Evolutionary conservation across 2,113 vertebrate genomes (phyloP), one percentile per base, ranked within the genome.

Genomic region (Corythornis cristatus): DNA sequence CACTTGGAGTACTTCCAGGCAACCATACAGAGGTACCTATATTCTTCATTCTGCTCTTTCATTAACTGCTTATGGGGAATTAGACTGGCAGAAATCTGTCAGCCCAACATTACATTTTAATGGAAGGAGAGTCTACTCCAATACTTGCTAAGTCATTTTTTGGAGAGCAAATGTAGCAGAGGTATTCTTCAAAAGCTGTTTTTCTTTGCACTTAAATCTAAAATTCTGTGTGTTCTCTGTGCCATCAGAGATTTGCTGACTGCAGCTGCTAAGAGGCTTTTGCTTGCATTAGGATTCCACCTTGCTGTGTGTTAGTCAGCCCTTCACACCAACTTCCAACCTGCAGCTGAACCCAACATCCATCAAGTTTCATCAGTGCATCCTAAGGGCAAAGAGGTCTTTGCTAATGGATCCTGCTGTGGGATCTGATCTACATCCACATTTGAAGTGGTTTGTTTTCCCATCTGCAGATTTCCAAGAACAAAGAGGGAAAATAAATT

Each of bases 401-500:
- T 58, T 77, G 33, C 61, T 80, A 90, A 77, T 3, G 10, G 43
- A 67, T 86, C 12, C 72, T 88, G 42, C 56, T 3, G 2, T 53
- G 77, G 33, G 29, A 91, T 56, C 45, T 60, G 50, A 86, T 53
- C 40, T 86, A 81, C 43, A 74, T n/a, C 42, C 18, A 15, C 29
- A 81, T 68, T 43, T 80, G 53, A 90, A 88, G 29, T 35, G 11
- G 84, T 75, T 60, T 66, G 19, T 66, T 80, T 71, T 91, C 64
- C 67, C 65, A 81, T 70, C 76, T 75, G 65, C 53, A 72, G 61
- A 67, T 57, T 92, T 92, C 87, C 76, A 75, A 56, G 76, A 90
- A 93, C 53, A 90, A 81, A 83, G 68, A 88, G 26, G 6, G 29
- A 95, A 95, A 95, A 85, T 43, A 54, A 85, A 42, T 79, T 76